Conservation (phyloP, 2,113 vertebrate genomes). For the Dryoscopus gambensis region DNA sequence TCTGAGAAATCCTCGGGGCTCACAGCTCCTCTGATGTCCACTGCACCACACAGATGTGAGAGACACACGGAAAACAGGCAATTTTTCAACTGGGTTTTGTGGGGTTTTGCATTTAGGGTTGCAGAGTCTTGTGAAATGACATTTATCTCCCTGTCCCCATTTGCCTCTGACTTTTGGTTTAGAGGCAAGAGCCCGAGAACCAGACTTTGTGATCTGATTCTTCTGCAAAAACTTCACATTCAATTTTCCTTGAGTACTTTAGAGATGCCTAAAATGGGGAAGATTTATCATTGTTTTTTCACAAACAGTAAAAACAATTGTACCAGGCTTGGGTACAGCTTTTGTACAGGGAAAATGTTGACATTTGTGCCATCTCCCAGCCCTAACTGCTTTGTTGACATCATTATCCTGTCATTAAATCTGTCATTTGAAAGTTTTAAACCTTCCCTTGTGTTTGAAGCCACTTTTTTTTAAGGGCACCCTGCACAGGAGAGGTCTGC, state of each 20-base stretch:
- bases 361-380: neutral
- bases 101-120: neutral
- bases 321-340: neutral
- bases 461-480: neutral
- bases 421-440: neutral
- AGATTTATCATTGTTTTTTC: neutral
- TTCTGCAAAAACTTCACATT: neutral
- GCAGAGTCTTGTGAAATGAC: neutral
- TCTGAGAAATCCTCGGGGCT: neutral
- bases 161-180: neutral
- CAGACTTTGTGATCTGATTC: neutral
- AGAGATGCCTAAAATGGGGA: neutral
- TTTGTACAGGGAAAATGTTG: neutral
- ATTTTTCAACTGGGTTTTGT: neutral
- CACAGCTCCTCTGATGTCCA: neutral
- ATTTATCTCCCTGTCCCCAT: neutral
- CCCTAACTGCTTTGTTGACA: neutral
- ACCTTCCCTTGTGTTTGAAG: neutral
- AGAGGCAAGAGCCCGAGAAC: neutral
- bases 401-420: neutral
- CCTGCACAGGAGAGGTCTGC: neutral
- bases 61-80: fast-evolving
- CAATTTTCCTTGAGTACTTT: neutral
- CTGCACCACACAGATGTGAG: neutral
- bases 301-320: neutral